Evolutionary conservation across 2,888 invertebrate genomes (phyloP).

Genomic region (Rutpela maculata): DNA sequence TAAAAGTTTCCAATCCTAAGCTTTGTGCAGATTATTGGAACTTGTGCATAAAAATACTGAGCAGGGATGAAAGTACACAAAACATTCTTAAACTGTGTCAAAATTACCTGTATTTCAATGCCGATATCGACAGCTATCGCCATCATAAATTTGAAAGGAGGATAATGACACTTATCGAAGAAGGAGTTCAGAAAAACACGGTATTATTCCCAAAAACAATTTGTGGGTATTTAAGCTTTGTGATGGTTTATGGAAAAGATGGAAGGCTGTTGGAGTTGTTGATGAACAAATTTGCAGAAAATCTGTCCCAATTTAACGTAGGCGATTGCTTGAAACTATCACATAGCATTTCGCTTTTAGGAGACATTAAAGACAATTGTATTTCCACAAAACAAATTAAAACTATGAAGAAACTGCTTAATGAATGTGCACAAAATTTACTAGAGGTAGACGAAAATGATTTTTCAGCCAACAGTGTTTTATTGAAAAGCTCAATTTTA

Average conservation of each 20-base stretch:
- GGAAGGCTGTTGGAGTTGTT: slow-evolving; percentile 59
- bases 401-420: slow-evolving; percentile 50
- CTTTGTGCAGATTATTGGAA: slow-evolving; percentile 75
- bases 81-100: slow-evolving; percentile 72
- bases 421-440: slow-evolving; percentile 46
- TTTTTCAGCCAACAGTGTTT: slow-evolving; percentile 40
- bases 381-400: slow-evolving; percentile 41
- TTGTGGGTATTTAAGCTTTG: slow-evolving; percentile 56
- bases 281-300: slow-evolving; percentile 59
- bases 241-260: slow-evolving; percentile 46
- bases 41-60: slow-evolving; percentile 69
- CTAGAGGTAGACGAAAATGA: slow-evolving; percentile 35
- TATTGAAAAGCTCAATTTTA: slow-evolving; percentile 65
- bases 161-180: slow-evolving; percentile 70
- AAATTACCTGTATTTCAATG: slow-evolving; percentile 77
- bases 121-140: slow-evolving; percentile 75
- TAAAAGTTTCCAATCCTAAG: slow-evolving; percentile 74
- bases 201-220: slow-evolving; percentile 72
- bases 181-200: slow-evolving; percentile 67
- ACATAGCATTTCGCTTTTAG: slow-evolving; percentile 35
- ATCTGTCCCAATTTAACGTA: slow-evolving; percentile 45
- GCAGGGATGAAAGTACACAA: slow-evolving; percentile 62
- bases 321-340: slow-evolving; percentile 48
- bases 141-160: slow-evolving; percentile 74
- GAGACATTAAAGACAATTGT: slow-evolving; percentile 28